phyloP scores from a whole-genome alignment of 2,888 invertebrate species.

The Microctonus hyperodae region DNA sequence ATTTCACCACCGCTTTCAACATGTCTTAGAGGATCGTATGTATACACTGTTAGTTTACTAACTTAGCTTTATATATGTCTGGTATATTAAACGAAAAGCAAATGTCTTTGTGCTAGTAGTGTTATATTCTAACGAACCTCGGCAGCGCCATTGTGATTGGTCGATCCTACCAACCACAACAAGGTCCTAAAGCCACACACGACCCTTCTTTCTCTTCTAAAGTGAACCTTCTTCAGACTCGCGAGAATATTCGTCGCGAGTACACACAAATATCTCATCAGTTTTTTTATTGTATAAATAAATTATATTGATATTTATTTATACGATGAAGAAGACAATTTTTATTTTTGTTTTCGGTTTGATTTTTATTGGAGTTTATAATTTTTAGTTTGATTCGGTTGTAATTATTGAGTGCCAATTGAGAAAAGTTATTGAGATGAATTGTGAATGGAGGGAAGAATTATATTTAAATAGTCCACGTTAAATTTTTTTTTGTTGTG shows the following conservation, averaged over 20 bases:
- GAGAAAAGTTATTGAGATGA: neutral
- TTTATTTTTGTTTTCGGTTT: neutral
- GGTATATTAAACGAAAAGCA: conserved; percentile 31
- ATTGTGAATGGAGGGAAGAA: neutral
- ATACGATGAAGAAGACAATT: too few relatives aligned
- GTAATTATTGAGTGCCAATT: neutral
- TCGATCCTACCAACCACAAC: conserved; percentile 50
- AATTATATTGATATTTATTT: too few relatives aligned
- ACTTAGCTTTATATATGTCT: conserved; percentile 28
- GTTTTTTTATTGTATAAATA: neutral
- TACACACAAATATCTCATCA: conserved; percentile 29
- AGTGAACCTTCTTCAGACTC: conserved; percentile 51
- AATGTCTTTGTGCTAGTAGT: conserved; percentile 38
- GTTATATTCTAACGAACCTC: conserved; percentile 52
- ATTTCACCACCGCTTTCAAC: conserved; percentile 26
- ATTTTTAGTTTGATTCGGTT: too few relatives aligned
- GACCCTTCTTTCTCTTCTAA: conserved; percentile 39
- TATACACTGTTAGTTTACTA: neutral
- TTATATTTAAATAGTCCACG: neutral
- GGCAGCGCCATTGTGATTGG: conserved; percentile 53
- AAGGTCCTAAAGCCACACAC: conserved; percentile 51
- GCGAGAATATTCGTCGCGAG: conserved; percentile 52
- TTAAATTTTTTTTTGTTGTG: neutral
- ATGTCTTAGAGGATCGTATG: conserved; percentile 22
- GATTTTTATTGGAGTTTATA: too few relatives aligned